phyloP scores from a whole-genome alignment of 2,113 vertebrate species.

The Ancistrus triradiatus region DNA sequence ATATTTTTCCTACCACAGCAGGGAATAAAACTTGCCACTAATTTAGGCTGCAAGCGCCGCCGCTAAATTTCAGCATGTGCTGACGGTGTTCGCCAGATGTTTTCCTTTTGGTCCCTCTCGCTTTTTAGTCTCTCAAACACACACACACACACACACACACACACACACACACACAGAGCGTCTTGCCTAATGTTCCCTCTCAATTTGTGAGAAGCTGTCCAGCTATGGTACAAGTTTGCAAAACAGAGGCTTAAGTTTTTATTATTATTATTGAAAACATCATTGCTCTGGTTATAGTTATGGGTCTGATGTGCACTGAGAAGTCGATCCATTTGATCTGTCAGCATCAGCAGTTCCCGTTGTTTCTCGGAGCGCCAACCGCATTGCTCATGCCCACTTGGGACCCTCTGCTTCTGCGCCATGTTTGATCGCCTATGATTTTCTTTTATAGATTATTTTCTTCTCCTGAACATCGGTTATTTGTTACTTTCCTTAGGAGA shows the following conservation, averaged over 20 bases:
- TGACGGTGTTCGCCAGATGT: conserved; percentile 70
- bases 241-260: conserved; percentile 18
- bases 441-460: neutral
- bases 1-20: conserved; percentile 78
- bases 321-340: conserved; percentile 2
- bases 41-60: conserved; percentile 76
- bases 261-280: conserved; percentile 35
- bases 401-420: conserved; percentile 6
- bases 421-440: neutral
- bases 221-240: conserved; percentile 36
- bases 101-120: conserved; percentile 56
- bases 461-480: neutral
- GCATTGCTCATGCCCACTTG: conserved; percentile 14
- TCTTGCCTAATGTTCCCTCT: conserved; percentile 24
- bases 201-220: conserved; percentile 27
- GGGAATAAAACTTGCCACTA: conserved; percentile 79
- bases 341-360: conserved; percentile 14
- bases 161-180: neutral
- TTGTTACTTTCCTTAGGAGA: neutral
- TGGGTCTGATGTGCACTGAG: conserved; percentile 7
- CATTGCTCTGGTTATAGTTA: conserved; percentile 22
- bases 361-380: neutral
- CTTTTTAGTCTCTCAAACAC: conserved; percentile 19
- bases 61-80: conserved; percentile 74
- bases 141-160: conserved; percentile 19